phyloP scores from a whole-genome alignment of 2,113 vertebrate genomes.

The Montifringilla adamsi region DNA sequence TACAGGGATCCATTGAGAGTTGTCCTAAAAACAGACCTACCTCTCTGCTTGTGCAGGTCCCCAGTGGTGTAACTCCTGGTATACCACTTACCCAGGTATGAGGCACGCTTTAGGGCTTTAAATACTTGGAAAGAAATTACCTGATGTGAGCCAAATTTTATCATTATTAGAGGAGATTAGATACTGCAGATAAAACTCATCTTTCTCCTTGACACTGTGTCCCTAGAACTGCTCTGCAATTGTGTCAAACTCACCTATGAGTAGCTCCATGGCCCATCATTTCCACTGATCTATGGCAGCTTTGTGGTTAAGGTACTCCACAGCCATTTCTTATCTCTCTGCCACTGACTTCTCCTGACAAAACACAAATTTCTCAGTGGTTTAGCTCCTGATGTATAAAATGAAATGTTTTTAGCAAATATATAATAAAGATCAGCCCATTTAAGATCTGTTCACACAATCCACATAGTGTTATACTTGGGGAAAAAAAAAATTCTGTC shows the following conservation, averaged over 20 bases:
- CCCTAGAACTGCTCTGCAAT: not conserved
- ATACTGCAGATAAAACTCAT: not conserved
- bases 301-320: not conserved
- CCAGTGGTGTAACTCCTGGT: not conserved
- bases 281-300: not conserved
- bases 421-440: not conserved
- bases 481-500: accelerated
- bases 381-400: not conserved
- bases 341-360: not conserved
- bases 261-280: not conserved
- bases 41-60: not conserved
- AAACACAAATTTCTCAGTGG: not conserved
- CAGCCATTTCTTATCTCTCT: not conserved
- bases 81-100: not conserved
- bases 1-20: not conserved
- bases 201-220: not conserved
- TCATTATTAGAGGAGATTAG: not conserved
- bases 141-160: not conserved
- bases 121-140: not conserved
- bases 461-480: not conserved
- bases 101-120: not conserved
- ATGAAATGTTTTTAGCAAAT: not conserved
- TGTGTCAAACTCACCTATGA: not conserved
- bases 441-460: not conserved
- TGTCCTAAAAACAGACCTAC: not conserved